Conservation (phyloP, 2,113 vertebrate genomes). For the Leucopsar rothschildi region DNA sequence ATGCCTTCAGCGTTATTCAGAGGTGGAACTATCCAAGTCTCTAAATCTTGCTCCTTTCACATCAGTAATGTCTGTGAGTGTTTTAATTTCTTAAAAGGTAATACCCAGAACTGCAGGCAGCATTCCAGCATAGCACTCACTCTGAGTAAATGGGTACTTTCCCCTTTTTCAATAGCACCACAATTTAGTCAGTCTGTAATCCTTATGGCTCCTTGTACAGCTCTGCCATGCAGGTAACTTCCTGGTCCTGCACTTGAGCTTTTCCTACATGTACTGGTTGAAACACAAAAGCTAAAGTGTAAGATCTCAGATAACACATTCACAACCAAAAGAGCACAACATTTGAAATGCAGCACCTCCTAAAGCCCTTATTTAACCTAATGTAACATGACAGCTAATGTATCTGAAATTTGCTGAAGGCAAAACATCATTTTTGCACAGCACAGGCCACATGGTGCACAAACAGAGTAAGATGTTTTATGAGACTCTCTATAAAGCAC, state of each 20-base stretch:
- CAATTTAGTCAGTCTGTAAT: background rate
- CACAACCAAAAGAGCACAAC: background rate
- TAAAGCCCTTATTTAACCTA: background rate
- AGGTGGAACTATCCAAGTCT: background rate
- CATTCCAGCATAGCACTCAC: background rate
- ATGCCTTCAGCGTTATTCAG: background rate
- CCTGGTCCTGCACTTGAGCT: background rate
- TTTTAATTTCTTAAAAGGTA: background rate
- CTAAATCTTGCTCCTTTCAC: background rate
- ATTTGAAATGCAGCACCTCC: background rate
- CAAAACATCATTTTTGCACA: background rate
- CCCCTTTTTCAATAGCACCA: background rate
- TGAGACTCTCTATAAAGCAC: background rate
- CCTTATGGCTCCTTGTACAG: background rate
- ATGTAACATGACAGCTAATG: background rate
- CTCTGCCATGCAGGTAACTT: background rate
- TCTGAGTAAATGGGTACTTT: background rate
- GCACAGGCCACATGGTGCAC: background rate
- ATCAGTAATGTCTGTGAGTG: background rate
- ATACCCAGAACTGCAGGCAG: background rate
- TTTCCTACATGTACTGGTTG: background rate
- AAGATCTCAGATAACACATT: background rate
- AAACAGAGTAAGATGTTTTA: background rate
- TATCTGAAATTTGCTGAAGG: background rate
- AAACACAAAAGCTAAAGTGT: background rate